Conservation (phyloP, 1,140 invertebrate species). For the Drosophila burlai region DNA sequence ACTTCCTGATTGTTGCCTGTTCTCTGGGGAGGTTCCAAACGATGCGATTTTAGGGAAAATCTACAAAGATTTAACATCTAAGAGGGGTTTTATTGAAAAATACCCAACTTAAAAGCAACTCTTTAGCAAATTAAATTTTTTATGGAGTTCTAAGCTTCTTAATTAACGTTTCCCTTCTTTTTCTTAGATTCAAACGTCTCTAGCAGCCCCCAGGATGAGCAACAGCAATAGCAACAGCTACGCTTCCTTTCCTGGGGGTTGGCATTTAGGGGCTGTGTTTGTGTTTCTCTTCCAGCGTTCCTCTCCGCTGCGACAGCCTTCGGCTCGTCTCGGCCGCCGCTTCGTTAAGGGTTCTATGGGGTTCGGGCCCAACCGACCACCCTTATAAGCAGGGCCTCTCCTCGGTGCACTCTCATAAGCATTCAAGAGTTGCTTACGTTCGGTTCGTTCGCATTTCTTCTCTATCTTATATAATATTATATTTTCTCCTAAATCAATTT, state of each 20-base stretch:
- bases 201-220: conserved; percentile 60
- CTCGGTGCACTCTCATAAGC: conserved; percentile 76
- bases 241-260: conserved; percentile 65
- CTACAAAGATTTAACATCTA: accelerated
- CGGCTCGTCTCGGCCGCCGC: conserved; percentile 10
- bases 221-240: conserved; percentile 73
- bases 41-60: not conserved
- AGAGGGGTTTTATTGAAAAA: not conserved
- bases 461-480: conserved; percentile 85
- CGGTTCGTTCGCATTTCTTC: conserved; percentile 85
- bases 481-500: conserved; percentile 84
- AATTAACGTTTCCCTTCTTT: not conserved
- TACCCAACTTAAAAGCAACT: not conserved
- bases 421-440: conserved; percentile 85
- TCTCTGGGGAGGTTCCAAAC: conserved; percentile 25
- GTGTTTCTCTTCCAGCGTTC: conserved; percentile 32
- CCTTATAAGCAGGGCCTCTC: conserved; percentile 80
- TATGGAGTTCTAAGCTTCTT: accelerated
- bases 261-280: conserved; percentile 68
- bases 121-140: not conserved
- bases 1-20: conserved; percentile 66
- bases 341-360: not conserved
- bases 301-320: conserved; percentile 12
- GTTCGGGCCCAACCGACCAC: conserved; percentile 31
- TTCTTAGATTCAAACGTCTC: conserved; percentile 9